Conservation (phyloP, 2,797 vertebrate genomes). For the Pipistrellus pygmaeus region DNA sequence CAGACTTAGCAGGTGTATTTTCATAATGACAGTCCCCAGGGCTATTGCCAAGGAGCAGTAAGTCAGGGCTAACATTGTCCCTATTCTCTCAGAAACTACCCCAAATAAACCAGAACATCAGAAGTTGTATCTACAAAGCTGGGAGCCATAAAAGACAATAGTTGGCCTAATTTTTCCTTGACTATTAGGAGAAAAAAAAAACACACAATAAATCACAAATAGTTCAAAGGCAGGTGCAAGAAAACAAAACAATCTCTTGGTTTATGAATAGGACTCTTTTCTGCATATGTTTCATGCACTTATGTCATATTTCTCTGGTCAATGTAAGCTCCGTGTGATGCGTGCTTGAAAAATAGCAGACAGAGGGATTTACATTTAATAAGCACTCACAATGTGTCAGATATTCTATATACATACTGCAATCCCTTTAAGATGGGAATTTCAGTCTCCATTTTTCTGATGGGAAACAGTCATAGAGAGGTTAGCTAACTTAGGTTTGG, state of each 20-base stretch:
- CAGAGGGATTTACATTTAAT: background rate
- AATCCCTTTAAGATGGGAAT: background rate
- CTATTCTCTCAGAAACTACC: background rate
- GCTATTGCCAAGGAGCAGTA: background rate
- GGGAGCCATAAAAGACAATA: background rate
- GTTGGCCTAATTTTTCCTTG: background rate
- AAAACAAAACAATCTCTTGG: background rate
- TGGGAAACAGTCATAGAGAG: constrained; percentile 30
- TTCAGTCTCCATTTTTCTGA: background rate
- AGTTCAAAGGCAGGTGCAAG: background rate
- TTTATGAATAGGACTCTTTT: background rate
- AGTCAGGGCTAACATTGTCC: background rate
- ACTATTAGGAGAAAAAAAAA: background rate
- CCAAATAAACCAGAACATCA: background rate
- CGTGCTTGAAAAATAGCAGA: background rate
- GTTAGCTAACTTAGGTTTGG: background rate
- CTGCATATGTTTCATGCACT: background rate
- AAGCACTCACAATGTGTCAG: background rate
- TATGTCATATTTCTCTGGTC: background rate
- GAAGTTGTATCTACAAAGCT: background rate
- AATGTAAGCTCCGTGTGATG: background rate
- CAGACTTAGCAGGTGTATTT: background rate
- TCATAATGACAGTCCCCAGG: background rate
- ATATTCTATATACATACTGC: background rate
- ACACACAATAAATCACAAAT: background rate